Evolutionary conservation across 2,113 vertebrate species (phyloP).

Genomic region (Erythrocebus patas): DNA sequence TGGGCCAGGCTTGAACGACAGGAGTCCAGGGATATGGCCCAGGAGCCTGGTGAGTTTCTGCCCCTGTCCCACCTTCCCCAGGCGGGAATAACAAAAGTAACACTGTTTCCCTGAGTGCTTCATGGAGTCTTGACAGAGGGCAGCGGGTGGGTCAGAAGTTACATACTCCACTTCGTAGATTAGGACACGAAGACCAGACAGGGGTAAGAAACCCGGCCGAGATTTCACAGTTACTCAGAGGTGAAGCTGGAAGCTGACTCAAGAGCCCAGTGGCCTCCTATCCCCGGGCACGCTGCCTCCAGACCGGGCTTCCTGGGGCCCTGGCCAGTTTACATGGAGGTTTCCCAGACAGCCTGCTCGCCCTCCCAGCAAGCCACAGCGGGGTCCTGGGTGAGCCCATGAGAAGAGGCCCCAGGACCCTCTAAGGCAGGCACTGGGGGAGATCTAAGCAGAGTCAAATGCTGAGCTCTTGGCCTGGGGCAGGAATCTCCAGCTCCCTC

Average conservation of each 20-base stretch:
- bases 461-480: not conserved
- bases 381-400: accelerated
- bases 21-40: accelerated
- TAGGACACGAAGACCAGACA: not conserved
- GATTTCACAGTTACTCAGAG: not conserved
- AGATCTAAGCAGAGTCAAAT: not conserved
- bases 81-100: not conserved
- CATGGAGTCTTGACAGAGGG: not conserved
- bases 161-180: not conserved
- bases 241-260: not conserved
- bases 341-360: not conserved
- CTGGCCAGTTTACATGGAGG: not conserved
- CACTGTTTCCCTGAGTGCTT: accelerated
- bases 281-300: accelerated
- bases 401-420: not conserved
- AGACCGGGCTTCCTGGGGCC: not conserved
- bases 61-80: not conserved
- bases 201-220: not conserved
- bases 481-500: not conserved
- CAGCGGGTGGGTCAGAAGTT: accelerated
- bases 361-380: not conserved
- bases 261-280: not conserved
- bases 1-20: not conserved
- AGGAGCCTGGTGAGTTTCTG: not conserved
- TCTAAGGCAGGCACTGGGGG: not conserved